Base-by-base conservation (phyloP, 2,888 invertebrate species). In the Drosophila peninsularis region DNA sequence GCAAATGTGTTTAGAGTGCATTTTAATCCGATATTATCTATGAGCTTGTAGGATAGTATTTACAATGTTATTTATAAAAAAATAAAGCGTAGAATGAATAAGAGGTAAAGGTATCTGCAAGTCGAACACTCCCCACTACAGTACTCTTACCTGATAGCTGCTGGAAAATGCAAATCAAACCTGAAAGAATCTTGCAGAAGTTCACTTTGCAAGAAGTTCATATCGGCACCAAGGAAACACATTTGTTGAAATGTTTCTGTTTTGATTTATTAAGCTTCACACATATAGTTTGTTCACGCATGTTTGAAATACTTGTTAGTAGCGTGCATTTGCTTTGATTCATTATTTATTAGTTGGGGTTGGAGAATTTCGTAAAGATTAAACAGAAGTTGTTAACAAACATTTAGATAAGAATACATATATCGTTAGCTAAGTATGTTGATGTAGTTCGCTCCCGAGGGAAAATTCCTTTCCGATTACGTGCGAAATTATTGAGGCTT, bases 401-500 rank as follows among this genome's bases (percentile, higher is more conserved):
- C 53, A 39, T 50, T 53, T 45, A 62, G 63, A 54, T 24, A 27
- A 19, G 47, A 47, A 17, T 49, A 61, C 32, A 41, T 62, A 50
- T 52, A 61, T 36, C 17, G 4, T 60, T 61, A 62, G 52, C 49
- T 64, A 39, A 30, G 17, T 41, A 32, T 47, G 30, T 17, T 13
- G 14, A 34, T 41, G 13, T 17, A 32, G 17, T 17, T 24, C 11
- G 32, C 39, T 39, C 64, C 52, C 17, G 41, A 54, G 49, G 37
- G 44, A 49, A 9, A 30, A 36, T 47, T n/a, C 19, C 7, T 17
- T 47, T 17, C 24, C 32, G 34, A 58, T 54, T 32, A 54, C 47
- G 75, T 80, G 75, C 76, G 47, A 65, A 83, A 70, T 70, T 73
- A 66, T 76, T 82, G 71, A 62, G 64, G 56, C 39, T 47, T 45